phyloP scores from a whole-genome alignment of 2,888 invertebrate species.

The Eupithecia insigniata region DNA sequence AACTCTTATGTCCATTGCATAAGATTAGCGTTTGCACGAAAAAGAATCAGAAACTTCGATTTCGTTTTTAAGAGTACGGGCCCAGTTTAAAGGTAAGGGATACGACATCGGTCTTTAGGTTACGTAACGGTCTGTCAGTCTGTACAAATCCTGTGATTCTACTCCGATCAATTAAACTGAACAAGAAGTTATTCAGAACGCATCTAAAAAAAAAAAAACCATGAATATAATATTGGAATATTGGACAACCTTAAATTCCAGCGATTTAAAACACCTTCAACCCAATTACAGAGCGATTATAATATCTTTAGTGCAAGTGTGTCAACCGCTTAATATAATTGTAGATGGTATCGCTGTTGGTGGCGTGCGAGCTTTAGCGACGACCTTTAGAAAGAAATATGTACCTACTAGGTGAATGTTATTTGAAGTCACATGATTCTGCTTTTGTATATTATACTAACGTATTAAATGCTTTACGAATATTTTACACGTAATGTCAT shows the following conservation, averaged over 20 bases:
- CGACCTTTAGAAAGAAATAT: conserved; percentile 32
- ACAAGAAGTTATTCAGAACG: too few relatives aligned
- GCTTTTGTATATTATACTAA: neutral
- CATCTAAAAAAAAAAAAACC: neutral
- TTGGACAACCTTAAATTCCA: neutral
- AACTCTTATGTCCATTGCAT: too few relatives aligned
- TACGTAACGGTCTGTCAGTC: too few relatives aligned
- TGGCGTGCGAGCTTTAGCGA: conserved; percentile 20
- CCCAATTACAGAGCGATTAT: conserved; percentile 23
- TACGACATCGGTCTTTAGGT: too few relatives aligned
- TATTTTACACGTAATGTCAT: conserved; percentile 2
- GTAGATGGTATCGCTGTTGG: conserved; percentile 23
- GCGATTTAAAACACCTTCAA: conserved; percentile 7
- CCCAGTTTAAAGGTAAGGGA: too few relatives aligned
- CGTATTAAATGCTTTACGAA: neutral
- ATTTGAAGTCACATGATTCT: conserved; percentile 22
- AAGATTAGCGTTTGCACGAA: too few relatives aligned
- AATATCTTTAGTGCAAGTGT: conserved; percentile 25
- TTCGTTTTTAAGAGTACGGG: too few relatives aligned
- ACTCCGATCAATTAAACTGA: too few relatives aligned
- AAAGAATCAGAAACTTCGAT: too few relatives aligned
- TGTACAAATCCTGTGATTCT: too few relatives aligned
- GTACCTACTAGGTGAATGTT: conserved; percentile 20
- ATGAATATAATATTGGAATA: neutral
- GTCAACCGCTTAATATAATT: conserved; percentile 27